These are phyloP conservation scores for Lophotriccus pileatus DNA, from an alignment of 2,797 vertebrate species.

Conservation along the genomic window DNA sequence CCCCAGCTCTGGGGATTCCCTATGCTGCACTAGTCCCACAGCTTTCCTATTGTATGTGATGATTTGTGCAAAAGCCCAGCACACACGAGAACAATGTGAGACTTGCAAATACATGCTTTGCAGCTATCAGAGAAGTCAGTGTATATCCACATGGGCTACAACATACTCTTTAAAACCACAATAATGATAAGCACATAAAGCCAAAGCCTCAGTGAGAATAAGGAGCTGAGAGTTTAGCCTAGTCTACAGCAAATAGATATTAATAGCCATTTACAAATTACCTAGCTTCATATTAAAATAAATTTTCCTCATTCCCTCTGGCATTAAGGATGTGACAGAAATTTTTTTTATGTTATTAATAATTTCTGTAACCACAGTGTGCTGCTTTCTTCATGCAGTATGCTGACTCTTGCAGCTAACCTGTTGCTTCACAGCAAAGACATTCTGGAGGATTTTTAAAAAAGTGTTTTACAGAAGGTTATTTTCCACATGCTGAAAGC, in stretches of 20 bases:
- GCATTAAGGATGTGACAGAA: neutral
- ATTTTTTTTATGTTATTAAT: neutral
- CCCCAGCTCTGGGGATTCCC: neutral
- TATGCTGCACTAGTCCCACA: fast-evolving
- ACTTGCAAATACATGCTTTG: neutral
- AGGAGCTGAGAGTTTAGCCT: neutral
- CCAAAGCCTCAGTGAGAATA: neutral
- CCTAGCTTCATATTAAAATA: neutral
- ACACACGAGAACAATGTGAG: neutral
- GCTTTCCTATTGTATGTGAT: neutral
- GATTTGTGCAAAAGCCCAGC: neutral
- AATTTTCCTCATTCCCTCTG: neutral
- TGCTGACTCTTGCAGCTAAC: neutral
- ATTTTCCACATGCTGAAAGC: neutral
- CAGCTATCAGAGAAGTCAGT: neutral
- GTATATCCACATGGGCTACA: neutral
- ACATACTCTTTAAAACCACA: neutral
- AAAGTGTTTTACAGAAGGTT: neutral
- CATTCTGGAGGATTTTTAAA: neutral
- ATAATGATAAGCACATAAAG: neutral
- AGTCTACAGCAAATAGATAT: neutral
- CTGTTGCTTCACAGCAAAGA: neutral
- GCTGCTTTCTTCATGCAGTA: neutral
- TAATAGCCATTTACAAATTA: neutral
- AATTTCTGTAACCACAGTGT: neutral